Base-by-base conservation (phyloP, 2,113 vertebrate species). In the Eurystomus gularis region DNA sequence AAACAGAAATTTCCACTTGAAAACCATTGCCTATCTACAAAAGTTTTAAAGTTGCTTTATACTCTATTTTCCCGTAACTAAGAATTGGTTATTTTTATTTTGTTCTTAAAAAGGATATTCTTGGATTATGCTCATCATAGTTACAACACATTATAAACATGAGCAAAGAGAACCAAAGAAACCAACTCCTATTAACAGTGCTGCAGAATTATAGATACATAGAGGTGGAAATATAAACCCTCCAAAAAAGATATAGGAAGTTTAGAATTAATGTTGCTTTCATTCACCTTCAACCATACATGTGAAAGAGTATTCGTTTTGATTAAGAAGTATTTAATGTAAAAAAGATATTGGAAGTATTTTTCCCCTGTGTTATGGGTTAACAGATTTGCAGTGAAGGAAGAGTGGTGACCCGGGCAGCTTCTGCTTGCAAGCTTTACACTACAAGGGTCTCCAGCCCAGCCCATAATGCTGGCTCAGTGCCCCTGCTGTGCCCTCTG, bases 401-500 rank as follows among this genome's bases (percentile, higher is more conserved):
- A 85, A 62, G 13, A 28, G 16, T 7, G 39, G 23, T 86, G 69
- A 55, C 23, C 19, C 48, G 46, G 49, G 35, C 29, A 86, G 72
- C 40, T 82, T 69, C 39, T 70, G 21, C 72, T 40, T 71, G 42
- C 33, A 62, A 44, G n/a, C 8, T 58, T 87, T 82, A 55, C 68
- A 37, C 17, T 20, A 21, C 1, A 1, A 61, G 64, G 15, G 48
- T 77, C 28, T 13, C 17, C 70, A 79, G 33, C 29, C 33, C 49
- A 73, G 54, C 42, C 37, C 19, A 4, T 26, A 52, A 24, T 13
- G 35, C n/a, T 62, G 33, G 28, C 73, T 78, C 26, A 25, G 26
- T 62, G 72, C 4, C 35, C 28, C 25, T 2, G 0, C 44, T 31
- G 26, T 48, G 48, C 42, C n/a, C 48, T 48, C 26, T 3, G 0